A percentile compares a stretch with the other conserved stretches of the same genome.
Evolutionary conservation across 2,113 vertebrate species (phyloP).

Genomic region (Chinchilla lanigera): DNA sequence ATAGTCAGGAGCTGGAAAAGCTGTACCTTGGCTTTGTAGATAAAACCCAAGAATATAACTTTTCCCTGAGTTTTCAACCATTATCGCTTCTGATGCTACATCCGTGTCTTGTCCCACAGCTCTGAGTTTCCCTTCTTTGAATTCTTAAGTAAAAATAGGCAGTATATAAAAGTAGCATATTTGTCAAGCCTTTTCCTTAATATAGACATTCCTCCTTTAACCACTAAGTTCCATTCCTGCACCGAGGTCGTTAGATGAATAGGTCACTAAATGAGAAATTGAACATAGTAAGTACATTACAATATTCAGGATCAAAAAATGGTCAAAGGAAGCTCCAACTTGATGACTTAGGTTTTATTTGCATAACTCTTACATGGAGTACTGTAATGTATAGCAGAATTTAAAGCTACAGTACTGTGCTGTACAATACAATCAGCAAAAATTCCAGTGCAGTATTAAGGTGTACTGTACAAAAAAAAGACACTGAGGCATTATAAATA

Average conservation of each 20-base stretch:
- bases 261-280: background rate
- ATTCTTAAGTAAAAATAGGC: background rate
- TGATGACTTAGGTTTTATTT: background rate
- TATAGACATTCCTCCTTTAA: background rate
- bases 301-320: background rate
- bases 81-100: background rate
- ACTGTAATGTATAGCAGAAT: background rate
- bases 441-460: background rate
- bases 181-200: too few species aligned
- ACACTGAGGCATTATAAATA: background rate
- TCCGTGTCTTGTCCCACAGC: background rate
- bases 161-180: background rate
- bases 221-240: background rate
- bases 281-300: background rate
- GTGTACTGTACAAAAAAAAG: background rate
- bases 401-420: background rate
- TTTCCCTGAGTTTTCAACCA: background rate
- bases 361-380: background rate
- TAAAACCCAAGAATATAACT: background rate
- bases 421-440: background rate
- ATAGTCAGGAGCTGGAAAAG: background rate
- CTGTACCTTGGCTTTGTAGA: accelerated
- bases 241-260: background rate
- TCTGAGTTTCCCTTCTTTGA: background rate
- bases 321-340: background rate